Percentiles rank a stretch among this genome's conserved stretches.
These are phyloP conservation scores for Cephus runcator DNA, from an alignment of 2,888 invertebrate genomes.

Conservation along the genomic window DNA sequence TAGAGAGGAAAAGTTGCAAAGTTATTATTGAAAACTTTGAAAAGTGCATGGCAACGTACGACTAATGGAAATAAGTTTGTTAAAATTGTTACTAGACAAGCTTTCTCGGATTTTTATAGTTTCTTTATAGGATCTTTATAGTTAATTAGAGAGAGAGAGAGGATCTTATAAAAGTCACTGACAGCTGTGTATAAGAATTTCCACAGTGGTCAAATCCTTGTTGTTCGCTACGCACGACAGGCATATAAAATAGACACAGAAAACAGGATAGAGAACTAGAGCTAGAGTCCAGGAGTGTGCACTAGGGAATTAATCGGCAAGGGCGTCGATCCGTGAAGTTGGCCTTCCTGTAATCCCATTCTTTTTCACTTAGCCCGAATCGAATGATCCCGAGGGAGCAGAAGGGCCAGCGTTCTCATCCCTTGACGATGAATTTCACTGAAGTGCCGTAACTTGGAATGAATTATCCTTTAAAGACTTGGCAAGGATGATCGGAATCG, in stretches of 20 bases:
- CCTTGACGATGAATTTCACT: not conserved
- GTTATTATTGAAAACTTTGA: too few relatives aligned
- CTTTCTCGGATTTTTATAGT: not conserved
- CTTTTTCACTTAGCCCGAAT: slow-evolving; percentile 58
- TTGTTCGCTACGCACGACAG: too few relatives aligned
- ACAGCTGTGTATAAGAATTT: not conserved
- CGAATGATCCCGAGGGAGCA: slow-evolving; percentile 47
- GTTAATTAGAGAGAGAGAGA: not conserved
- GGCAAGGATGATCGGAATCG: not conserved
- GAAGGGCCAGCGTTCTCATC: not conserved
- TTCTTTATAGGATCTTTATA: too few relatives aligned
- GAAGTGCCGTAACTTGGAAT: not conserved
- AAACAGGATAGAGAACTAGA: not conserved
- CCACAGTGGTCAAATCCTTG: not conserved
- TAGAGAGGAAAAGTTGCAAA: not conserved
- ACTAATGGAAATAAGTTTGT: not conserved
- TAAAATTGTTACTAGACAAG: not conserved
- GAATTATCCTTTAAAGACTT: not conserved
- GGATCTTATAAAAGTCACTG: not conserved
- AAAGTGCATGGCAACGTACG: not conserved
- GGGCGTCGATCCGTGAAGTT: slow-evolving; percentile 63
- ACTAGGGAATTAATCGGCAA: slow-evolving; percentile 7
- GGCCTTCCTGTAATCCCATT: slow-evolving; percentile 57
- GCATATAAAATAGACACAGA: not conserved
- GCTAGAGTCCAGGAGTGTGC: not conserved